Conservation (phyloP, 92 coral and sea anemone genomes). For the Actinostola sp. region DNA sequence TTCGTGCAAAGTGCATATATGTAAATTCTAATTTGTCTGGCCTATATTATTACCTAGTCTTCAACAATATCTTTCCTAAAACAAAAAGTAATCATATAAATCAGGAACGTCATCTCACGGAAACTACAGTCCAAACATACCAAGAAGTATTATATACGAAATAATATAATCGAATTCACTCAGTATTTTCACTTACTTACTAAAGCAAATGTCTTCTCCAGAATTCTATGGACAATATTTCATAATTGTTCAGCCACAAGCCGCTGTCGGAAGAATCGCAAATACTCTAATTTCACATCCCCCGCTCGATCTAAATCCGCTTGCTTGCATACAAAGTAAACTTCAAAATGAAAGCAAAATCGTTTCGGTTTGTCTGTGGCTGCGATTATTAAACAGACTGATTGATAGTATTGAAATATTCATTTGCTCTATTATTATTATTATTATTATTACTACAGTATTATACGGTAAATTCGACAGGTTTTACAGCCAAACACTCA, state of each 20-base stretch:
- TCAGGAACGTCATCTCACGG: conserved; percentile 18
- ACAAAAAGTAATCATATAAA: conserved; percentile 25
- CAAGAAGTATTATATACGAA: not conserved
- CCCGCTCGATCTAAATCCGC: conserved; percentile 14
- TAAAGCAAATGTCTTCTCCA: not conserved
- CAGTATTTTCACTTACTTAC: not conserved
- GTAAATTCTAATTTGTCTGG: conserved; percentile 29
- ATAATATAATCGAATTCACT: not conserved
- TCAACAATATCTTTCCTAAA: conserved; percentile 22
- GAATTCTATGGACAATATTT: not conserved
- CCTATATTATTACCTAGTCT: conserved; percentile 22
- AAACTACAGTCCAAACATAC: not conserved
- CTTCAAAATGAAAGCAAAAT: conserved; percentile 11
- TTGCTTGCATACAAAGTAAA: not conserved
- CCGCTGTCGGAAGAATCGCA: conserved; percentile 17
- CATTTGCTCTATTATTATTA: conserved; percentile 6
- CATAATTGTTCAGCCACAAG: conserved; percentile 21
- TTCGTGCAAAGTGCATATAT: not conserved
- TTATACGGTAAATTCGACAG: no score
- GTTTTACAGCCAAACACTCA: no score
- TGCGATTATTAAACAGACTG: conserved; percentile 9
- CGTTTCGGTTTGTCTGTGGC: conserved; percentile 9
- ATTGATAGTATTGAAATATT: not conserved
- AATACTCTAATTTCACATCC: conserved; percentile 10
- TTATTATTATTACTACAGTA: no score